Conservation (phyloP, 2,797 vertebrate genomes). For the Poeciliopsis presidionis region DNA sequence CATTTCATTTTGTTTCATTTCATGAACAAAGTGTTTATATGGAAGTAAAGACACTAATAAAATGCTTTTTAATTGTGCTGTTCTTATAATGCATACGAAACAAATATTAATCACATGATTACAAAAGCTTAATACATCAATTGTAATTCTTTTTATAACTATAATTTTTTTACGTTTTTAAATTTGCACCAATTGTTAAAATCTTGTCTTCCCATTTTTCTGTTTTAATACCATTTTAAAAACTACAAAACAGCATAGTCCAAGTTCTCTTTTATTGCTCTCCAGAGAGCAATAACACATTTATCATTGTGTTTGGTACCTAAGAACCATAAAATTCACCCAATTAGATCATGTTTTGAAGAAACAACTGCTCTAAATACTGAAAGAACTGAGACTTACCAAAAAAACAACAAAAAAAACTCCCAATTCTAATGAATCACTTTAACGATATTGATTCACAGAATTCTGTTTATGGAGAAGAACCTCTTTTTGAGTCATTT, state of each 20-base stretch:
- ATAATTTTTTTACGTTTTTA: not conserved
- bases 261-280: not conserved
- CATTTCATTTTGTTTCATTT: not conserved
- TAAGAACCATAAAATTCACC: not conserved
- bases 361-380: constrained; percentile 28
- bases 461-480: constrained; percentile 46
- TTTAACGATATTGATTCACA: constrained; percentile 63
- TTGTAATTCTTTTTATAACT: not conserved
- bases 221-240: not conserved
- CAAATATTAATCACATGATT: not conserved
- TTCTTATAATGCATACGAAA: not conserved
- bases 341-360: not conserved
- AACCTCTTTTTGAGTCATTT: constrained; percentile 43
- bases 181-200: not conserved
- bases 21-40: not conserved
- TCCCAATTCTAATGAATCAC: constrained; percentile 65
- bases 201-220: not conserved
- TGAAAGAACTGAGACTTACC: constrained; percentile 59
- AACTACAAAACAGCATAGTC: not conserved
- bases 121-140: not conserved
- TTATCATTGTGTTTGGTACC: not conserved
- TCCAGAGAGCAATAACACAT: not conserved
- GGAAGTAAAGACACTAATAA: not conserved
- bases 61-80: not conserved
- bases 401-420: no score